Base-by-base conservation (phyloP, 2,888 invertebrate genomes). In the Sinhomidia bicolor region DNA sequence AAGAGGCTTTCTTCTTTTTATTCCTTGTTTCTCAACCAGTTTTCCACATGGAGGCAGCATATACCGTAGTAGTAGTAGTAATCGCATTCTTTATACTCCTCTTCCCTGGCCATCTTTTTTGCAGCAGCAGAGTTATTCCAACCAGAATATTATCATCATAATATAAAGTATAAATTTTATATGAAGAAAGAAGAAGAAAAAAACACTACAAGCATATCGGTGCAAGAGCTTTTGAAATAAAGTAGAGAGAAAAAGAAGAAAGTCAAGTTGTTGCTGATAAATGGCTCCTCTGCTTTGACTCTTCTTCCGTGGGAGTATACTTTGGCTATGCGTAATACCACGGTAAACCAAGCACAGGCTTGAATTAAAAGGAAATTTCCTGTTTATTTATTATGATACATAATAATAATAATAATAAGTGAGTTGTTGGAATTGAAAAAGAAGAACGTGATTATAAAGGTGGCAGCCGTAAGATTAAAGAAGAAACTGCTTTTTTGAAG, bases 181-280 rank as follows among this genome's bases (percentile, higher is more conserved):
- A 36, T 36, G 7, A 7, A 3, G 36, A 36, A 7, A n/a, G n/a
- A n/a, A n/a, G n/a, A n/a, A n/a, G n/a, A n/a, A n/a, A n/a, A n/a
- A n/a, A n/a, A n/a, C n/a, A n/a, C n/a, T n/a, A n/a, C n/a, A n/a
- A n/a, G n/a, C n/a, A n/a, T n/a, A n/a, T n/a, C n/a, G n/a, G n/a
- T n/a, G n/a, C n/a, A n/a, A n/a, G n/a, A n/a, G 41, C 10, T 7
- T 3, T 60, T 23, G 26, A 60, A 10, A 71, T 12, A 78, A 12
- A 78, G 57, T 57, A 78, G 36, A 57, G 57, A 76, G 51, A 7
- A 17, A 47, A 78, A 78, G 57, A 36, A 17, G 57, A 29, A 78
- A 78, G 57, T 78, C 76, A 36, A 32, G 78, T 57, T 57, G 78
- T 57, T 57, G 32, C 57, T 78, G 78, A 78, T 78, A 78, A 78